Conservation (phyloP, 2,113 vertebrate species). For the Siphamia tubifer region DNA sequence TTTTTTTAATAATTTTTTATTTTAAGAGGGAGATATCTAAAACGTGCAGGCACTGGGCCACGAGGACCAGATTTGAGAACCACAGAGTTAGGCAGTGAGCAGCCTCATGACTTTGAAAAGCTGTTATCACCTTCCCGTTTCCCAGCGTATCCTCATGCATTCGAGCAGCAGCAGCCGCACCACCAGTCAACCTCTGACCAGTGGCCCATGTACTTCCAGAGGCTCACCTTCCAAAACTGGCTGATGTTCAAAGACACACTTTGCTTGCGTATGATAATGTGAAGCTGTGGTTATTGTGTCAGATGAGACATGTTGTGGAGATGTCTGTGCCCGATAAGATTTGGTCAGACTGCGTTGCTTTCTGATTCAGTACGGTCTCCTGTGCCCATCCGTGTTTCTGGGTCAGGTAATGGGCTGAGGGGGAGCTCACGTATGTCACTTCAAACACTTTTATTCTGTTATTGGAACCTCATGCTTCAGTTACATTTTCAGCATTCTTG, state of each 20-base stretch:
- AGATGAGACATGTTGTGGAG: slow-evolving; percentile 58
- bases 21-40: no score
- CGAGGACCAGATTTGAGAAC: no score
- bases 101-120: slow-evolving; percentile 10
- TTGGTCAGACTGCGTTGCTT: background rate
- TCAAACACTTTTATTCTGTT: slow-evolving; percentile 34
- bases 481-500: slow-evolving; percentile 50
- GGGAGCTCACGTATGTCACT: slow-evolving; percentile 47
- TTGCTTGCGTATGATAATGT: slow-evolving; percentile 36
- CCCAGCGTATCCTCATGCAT: no score
- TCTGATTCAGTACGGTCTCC: slow-evolving; percentile 7
- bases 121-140: slow-evolving; percentile 30
- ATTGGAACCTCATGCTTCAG: slow-evolving; percentile 70
- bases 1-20: no score
- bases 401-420: slow-evolving; percentile 54
- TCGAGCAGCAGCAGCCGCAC: background rate
- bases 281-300: slow-evolving; percentile 48
- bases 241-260: slow-evolving; percentile 35
- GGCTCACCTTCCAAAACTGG: slow-evolving; percentile 48
- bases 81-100: background rate
- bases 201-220: slow-evolving; percentile 1
- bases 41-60: no score
- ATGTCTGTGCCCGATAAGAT: slow-evolving; percentile 65
- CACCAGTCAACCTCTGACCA: slow-evolving; percentile 19
- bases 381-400: slow-evolving; percentile 47